Conservation (phyloP, 1,140 invertebrate genomes). For the Panulirus ornatus region DNA sequence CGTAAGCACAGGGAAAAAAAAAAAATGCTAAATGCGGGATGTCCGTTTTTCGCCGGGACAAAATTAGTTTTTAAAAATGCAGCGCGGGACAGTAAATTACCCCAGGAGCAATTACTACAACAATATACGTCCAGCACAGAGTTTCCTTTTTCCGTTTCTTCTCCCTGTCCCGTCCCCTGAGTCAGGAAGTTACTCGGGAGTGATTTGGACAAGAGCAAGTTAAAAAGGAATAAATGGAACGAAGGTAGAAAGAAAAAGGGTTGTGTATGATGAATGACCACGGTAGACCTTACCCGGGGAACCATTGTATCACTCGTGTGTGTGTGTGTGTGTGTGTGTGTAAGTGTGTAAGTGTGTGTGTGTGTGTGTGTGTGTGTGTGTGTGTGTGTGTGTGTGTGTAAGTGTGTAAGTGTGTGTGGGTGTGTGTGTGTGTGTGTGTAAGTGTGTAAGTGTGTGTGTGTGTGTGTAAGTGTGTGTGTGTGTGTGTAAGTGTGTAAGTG, state of each 20-base stretch:
- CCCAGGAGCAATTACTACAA: background rate
- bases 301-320: background rate
- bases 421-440: constrained; percentile 22
- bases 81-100: background rate
- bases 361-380: constrained; percentile 20
- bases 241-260: too few species aligned
- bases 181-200: background rate
- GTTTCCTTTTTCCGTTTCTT: background rate
- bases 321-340: constrained; percentile 5
- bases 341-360: background rate
- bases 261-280: too few species aligned
- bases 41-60: background rate
- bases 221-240: background rate
- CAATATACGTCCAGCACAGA: background rate
- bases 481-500: background rate
- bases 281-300: too few species aligned
- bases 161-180: background rate
- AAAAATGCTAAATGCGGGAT: background rate
- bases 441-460: background rate
- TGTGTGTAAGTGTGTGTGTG: background rate
- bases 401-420: background rate
- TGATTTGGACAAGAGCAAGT: background rate
- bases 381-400: constrained; percentile 10
- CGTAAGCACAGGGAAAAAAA: background rate
- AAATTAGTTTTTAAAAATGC: constrained; percentile 5